These are phyloP conservation scores for Sinodicranocentrus sp. DNA, from an alignment of 2,888 invertebrate species.

Conservation along the genomic window DNA sequence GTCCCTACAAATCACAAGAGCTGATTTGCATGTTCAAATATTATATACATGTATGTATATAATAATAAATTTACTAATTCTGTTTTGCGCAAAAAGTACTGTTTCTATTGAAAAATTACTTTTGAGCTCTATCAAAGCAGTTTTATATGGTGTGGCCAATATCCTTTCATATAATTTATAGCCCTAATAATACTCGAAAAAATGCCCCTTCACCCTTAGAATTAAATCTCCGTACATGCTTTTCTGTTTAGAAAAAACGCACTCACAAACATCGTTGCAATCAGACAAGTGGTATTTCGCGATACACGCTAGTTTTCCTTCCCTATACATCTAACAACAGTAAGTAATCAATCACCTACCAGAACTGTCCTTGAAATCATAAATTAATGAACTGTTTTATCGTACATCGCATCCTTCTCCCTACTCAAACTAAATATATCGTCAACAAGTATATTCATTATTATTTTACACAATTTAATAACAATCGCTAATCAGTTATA, in stretches of 20 bases:
- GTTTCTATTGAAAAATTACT: slow-evolving; percentile 10
- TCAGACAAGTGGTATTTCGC: not conserved
- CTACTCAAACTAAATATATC: too few species aligned
- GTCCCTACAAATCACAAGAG: too few species aligned
- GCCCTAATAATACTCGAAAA: slow-evolving; percentile 63
- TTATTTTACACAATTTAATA: too few species aligned
- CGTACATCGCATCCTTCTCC: too few species aligned
- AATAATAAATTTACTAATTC: too few species aligned
- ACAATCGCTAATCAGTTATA: too few species aligned
- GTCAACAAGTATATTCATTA: too few species aligned
- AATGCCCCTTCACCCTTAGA: slow-evolving; percentile 1
- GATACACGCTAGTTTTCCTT: not conserved
- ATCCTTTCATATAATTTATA: slow-evolving; percentile 26
- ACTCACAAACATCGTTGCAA: slow-evolving; percentile 40
- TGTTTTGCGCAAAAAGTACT: not conserved
- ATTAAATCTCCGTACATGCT: slow-evolving; percentile 18
- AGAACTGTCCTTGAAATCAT: too few species aligned
- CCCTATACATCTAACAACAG: slow-evolving; percentile 36
- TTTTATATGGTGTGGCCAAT: slow-evolving; percentile 28
- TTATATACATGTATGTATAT: too few species aligned
- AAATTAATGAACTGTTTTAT: too few species aligned
- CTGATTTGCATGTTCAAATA: too few species aligned
- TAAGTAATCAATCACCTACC: not conserved
- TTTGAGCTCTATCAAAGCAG: slow-evolving; percentile 50
- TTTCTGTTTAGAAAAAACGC: slow-evolving; percentile 39